phyloP scores from a whole-genome alignment of 2,888 invertebrate species.

The Drosophila kokeensis region DNA sequence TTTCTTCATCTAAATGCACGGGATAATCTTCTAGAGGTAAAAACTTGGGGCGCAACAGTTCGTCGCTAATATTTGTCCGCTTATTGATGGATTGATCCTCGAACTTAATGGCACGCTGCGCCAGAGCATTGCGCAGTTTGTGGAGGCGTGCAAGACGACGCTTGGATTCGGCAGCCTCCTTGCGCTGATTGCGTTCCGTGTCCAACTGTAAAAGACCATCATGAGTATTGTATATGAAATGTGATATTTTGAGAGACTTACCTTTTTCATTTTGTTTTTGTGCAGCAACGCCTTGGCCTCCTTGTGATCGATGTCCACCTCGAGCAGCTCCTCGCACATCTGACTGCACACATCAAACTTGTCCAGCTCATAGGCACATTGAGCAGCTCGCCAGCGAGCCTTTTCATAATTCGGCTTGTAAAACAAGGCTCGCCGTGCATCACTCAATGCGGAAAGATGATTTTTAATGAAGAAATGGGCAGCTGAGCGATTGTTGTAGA shows the following conservation, averaged over 20 bases:
- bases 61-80: constrained; percentile 80
- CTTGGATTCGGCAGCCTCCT: constrained; percentile 85
- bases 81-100: constrained; percentile 86
- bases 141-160: constrained; percentile 84
- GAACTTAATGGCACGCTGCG: constrained; percentile 86
- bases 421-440: constrained; percentile 92
- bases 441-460: constrained; percentile 91
- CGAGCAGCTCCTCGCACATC: constrained; percentile 89
- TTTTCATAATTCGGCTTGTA: constrained; percentile 92
- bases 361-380: constrained; percentile 89
- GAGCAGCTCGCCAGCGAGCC: constrained; percentile 90
- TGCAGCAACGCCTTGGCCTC: constrained; percentile 86
- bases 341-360: constrained; percentile 90
- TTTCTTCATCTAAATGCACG: constrained; percentile 87
- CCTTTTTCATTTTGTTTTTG: constrained; percentile 85
- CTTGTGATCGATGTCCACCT: constrained; percentile 86
- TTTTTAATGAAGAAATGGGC: constrained; percentile 94
- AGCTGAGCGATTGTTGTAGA: constrained; percentile 97
- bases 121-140: constrained; percentile 85
- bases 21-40: constrained; percentile 88
- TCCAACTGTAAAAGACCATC: constrained; percentile 58
- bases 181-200: constrained; percentile 79
- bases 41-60: constrained; percentile 88
- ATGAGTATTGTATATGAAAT: neutral
- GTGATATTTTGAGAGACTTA: constrained; percentile 40